A percentile compares a stretch with the other conserved stretches of the same genome.
phyloP scores from a whole-genome alignment of 2,888 invertebrate species.

The Ennomos erosarius region DNA sequence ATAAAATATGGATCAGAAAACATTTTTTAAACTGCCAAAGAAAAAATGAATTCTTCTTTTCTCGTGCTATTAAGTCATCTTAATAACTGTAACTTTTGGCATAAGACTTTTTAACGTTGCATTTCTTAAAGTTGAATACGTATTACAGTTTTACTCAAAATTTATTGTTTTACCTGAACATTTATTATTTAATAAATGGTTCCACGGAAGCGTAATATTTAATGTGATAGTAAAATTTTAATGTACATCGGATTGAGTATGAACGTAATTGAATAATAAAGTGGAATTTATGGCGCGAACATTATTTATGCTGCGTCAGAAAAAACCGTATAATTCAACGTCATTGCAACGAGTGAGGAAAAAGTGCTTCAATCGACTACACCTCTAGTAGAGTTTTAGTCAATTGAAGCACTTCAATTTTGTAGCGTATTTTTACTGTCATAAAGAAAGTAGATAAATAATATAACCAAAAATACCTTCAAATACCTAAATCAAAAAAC shows the following conservation, averaged over 20 bases:
- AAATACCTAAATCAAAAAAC: too few species aligned
- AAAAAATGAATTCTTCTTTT: conserved; percentile 1
- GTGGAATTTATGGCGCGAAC: neutral
- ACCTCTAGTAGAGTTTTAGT: too few species aligned
- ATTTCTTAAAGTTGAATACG: conserved; percentile 30
- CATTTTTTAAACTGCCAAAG: too few species aligned
- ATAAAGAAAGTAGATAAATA: too few species aligned
- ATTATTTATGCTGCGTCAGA: too few species aligned
- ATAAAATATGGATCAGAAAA: too few species aligned
- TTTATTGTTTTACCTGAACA: conserved; percentile 28
- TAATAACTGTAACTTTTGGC: conserved; percentile 27
- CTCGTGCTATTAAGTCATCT: conserved; percentile 7
- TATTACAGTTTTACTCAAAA: conserved; percentile 26
- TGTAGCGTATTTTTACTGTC: neutral
- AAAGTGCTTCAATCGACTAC: too few species aligned
- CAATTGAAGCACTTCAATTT: too few species aligned
- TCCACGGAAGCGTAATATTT: conserved; percentile 3
- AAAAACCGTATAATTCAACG: too few species aligned
- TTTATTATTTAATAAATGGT: conserved; percentile 15
- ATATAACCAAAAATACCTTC: too few species aligned
- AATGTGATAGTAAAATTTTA: conserved; percentile 13
- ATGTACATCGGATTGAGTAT: conserved; percentile 6
- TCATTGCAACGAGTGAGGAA: too few species aligned
- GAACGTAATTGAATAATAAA: conserved; percentile 7
- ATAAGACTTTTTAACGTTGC: conserved; percentile 29